Evolutionary conservation across 1,140 invertebrate species (phyloP).

Genomic region (Nebria ingens): DNA sequence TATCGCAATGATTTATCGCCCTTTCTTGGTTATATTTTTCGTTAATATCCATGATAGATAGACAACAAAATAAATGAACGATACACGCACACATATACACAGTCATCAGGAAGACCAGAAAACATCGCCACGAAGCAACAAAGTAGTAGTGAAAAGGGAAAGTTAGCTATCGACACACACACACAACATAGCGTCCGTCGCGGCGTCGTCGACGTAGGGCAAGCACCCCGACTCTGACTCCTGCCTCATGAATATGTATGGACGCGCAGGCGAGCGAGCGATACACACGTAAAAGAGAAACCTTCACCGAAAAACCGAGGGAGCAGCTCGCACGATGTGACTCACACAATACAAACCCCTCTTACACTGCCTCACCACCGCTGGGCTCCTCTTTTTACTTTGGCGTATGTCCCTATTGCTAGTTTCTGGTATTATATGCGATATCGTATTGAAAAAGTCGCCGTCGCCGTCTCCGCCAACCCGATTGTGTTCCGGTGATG

Average conservation of each 20-base stretch:
- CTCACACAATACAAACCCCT: neutral
- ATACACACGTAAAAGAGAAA: neutral
- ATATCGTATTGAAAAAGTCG: neutral
- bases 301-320: neutral
- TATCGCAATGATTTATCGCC: neutral
- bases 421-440: neutral
- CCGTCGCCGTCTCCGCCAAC: no score
- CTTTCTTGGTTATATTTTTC: constrained; percentile 2
- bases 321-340: neutral
- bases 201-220: neutral
- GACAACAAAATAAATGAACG: no score
- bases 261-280: neutral
- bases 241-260: constrained; percentile 6
- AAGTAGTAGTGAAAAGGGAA: no score
- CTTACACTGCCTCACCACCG: neutral
- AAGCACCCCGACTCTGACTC: constrained; percentile 8
- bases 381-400: neutral
- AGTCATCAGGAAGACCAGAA: neutral
- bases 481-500: no score
- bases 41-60: neutral
- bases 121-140: constrained; percentile 6
- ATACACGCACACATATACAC: neutral
- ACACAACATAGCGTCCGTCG: no score
- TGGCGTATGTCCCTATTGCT: neutral
- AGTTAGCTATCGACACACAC: neutral